Conservation (phyloP, 2,888 invertebrate species). For the Priocnemis perturbator region DNA sequence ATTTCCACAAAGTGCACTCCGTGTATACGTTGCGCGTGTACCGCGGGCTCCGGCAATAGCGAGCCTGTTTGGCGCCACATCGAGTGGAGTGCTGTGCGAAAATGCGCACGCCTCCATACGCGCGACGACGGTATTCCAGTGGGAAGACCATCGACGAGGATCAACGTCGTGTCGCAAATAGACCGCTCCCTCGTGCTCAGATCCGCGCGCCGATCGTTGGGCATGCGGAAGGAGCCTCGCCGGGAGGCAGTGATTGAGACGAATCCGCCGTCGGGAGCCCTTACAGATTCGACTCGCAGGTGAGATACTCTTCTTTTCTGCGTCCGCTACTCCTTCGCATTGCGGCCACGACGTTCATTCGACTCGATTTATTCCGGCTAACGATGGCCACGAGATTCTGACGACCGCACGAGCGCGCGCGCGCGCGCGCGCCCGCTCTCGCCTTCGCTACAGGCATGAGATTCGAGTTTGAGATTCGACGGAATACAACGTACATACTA, state of each 20-base stretch:
- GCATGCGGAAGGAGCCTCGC: constrained; percentile 54
- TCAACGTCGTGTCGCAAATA: constrained; percentile 35
- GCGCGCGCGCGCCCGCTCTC: no score
- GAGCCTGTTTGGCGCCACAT: background rate
- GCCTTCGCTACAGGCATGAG: no score
- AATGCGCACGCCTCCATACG: constrained; percentile 32
- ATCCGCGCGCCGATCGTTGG: constrained; percentile 36
- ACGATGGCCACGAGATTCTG: no score
- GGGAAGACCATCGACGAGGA: constrained; percentile 22
- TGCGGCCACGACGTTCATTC: no score
- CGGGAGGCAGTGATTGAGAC: constrained; percentile 53
- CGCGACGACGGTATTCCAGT: constrained; percentile 26
- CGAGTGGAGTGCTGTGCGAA: constrained; percentile 13
- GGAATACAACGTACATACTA: no score
- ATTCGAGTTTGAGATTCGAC: no score
- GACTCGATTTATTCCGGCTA: background rate
- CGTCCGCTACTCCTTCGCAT: no score
- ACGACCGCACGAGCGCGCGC: no score
- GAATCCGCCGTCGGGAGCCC: constrained; percentile 38
- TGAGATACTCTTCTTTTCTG: constrained; percentile 34
- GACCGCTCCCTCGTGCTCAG: constrained; percentile 31
- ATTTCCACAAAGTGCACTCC: no score
- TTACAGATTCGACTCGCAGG: constrained; percentile 47
- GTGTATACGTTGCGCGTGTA: no score
- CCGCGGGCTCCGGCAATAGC: background rate